Base-by-base conservation (phyloP, 1,140 invertebrate genomes). In the Pomacea maculata region DNA sequence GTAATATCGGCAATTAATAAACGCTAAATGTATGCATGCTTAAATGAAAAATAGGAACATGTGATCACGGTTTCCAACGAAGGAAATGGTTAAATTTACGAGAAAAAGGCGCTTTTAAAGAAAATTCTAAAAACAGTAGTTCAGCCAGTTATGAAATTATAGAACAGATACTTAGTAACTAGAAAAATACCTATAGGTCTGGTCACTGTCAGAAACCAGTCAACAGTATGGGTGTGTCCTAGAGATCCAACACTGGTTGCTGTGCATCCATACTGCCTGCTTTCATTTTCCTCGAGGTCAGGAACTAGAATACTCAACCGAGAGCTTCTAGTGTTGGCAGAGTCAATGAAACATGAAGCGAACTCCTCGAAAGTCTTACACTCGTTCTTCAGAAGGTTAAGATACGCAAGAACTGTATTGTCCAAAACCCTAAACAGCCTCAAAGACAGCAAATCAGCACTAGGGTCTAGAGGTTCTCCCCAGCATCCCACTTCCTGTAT, bases 401-500 rank as follows among this genome's bases (percentile, higher is more conserved):
- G n/a, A 55, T 54, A 29, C 8, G 77, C 77, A 15, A 78, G 12
- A 54, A 78, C 7, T 9, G 21, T 25, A 11, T 57, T 54, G 64
- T 70, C 77, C 7, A 45, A 70, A 11, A 67, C 65, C 57, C 25
- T 11, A 67, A 78, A 70, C 12, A 78, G 54, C 25, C 67, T 68
- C 54, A 78, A 19, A 45, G 77, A 78, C 65, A 78, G 45, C 15
- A 78, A 25, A 29, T 70, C 52, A 19, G 57, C 12, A n/a, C n/a
- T 65, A n/a, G 77, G 52, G 25, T 57, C 67, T 67, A 78, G 12
- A 11, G 10, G 34, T 21, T n/a, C 77, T 17, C 77, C 77, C 52
- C n/a, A 78, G 67, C 77, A 78, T 78, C 68, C 77, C 45, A 78
- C 77, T 78, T 78, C 77, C 77, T 78, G 77, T 64, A 78, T n/a